phyloP scores from a whole-genome alignment of 2,888 invertebrate species.

The Parnassius glacialis region DNA sequence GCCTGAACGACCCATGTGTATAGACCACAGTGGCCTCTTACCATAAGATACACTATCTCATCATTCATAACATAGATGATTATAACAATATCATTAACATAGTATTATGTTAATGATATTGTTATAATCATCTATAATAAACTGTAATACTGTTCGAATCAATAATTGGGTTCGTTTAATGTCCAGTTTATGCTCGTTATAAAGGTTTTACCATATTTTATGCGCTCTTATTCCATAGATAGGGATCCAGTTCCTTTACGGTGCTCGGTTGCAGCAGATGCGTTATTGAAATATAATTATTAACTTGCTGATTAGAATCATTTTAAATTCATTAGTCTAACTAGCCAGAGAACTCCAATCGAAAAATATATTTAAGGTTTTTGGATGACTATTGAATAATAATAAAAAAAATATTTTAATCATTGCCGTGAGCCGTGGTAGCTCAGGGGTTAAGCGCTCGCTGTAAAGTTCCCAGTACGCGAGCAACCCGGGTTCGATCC shows the following conservation, averaged over 20 bases:
- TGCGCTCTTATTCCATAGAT: constrained; percentile 26
- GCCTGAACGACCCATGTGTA: too few relatives aligned
- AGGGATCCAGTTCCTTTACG: constrained; percentile 17
- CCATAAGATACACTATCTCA: too few relatives aligned
- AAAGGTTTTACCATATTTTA: constrained; percentile 44
- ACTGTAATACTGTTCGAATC: constrained; percentile 41
- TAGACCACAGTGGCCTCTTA: too few relatives aligned
- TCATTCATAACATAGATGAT: too few relatives aligned
- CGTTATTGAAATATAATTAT: constrained; percentile 19
- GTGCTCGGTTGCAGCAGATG: constrained; percentile 15
- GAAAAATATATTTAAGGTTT: neutral
- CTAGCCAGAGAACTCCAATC: neutral
- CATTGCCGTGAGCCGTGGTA: too few relatives aligned
- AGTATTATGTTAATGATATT: too few relatives aligned
- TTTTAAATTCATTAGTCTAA: constrained; percentile 17
- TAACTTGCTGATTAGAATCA: constrained; percentile 14
- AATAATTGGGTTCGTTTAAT: constrained; percentile 45
- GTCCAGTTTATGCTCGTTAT: constrained; percentile 40
- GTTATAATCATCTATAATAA: neutral
- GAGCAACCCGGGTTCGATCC: too few relatives aligned
- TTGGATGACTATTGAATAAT: neutral
- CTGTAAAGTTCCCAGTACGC: too few relatives aligned
- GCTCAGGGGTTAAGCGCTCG: too few relatives aligned
- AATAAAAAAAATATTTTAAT: constrained; percentile 4
- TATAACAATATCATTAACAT: too few relatives aligned